phyloP scores from a whole-genome alignment of 2,888 invertebrate genomes.

The Morpho achilles region DNA sequence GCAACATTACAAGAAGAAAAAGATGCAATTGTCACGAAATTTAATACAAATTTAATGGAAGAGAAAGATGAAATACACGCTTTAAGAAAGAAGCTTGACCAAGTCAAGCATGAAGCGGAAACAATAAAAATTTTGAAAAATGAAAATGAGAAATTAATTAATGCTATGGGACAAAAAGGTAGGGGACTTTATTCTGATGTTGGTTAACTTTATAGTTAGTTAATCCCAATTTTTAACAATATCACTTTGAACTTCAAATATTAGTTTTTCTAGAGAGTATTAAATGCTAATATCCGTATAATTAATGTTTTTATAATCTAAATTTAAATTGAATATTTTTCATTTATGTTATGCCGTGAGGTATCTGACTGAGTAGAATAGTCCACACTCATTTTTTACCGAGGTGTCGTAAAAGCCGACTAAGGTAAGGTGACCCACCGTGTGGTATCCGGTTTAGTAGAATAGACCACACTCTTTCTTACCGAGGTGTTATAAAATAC shows the following conservation, averaged over 20 bases:
- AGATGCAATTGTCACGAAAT: conserved; percentile 37
- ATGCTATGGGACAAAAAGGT: conserved; percentile 47
- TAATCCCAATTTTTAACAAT: no score
- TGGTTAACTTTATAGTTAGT: not conserved
- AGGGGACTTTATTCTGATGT: conserved; percentile 44
- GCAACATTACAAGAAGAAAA: conserved; percentile 38
- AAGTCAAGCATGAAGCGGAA: conserved; percentile 35
- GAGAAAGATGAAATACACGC: conserved; percentile 37
- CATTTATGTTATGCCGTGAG: no score
- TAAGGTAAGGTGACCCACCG: no score
- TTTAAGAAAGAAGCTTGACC: conserved; percentile 37
- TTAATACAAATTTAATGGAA: conserved; percentile 45
- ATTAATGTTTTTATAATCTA: not conserved
- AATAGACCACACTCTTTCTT: no score
- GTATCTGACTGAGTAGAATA: no score
- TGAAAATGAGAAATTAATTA: conserved; percentile 52
- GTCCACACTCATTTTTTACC: no score
- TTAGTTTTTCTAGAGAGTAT: no score
- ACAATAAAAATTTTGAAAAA: conserved; percentile 40
- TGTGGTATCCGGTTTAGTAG: no score
- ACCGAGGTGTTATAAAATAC: no score
- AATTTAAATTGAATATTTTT: not conserved
- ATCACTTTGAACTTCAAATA: no score
- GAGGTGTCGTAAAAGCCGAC: no score
- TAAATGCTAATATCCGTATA: no score